Conservation (phyloP, 2,888 invertebrate genomes). For the Ernsta delagoae region DNA sequence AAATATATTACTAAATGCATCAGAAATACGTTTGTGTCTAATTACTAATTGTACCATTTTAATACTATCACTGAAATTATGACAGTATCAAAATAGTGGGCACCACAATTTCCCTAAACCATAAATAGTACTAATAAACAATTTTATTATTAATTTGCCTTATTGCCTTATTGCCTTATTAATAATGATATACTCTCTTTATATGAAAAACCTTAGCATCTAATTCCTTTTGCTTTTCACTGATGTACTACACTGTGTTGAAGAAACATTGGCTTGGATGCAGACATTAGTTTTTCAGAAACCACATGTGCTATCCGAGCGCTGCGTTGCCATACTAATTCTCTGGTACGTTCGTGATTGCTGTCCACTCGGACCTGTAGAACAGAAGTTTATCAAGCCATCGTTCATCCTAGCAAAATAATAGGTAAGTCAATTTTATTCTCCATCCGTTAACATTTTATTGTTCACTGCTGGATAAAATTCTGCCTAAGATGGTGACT, state of each 20-base stretch:
- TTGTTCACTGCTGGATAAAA: too few relatives aligned
- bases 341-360: conserved; percentile 93
- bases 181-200: not conserved
- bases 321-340: conserved; percentile 93
- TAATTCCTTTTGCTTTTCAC: conserved; percentile 21
- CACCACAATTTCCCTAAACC: conserved; percentile 29
- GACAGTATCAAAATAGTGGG: conserved; percentile 33
- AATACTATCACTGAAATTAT: conserved; percentile 14
- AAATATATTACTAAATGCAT: conserved; percentile 22
- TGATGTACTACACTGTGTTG: conserved; percentile 55
- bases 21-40: conserved; percentile 1
- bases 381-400: not conserved
- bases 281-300: conserved; percentile 89
- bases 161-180: too few relatives aligned
- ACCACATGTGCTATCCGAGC: conserved; percentile 93
- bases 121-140: too few relatives aligned
- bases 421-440: not conserved
- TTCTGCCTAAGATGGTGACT: too few relatives aligned
- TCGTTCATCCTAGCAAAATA: not conserved
- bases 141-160: too few relatives aligned
- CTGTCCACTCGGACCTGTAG: conserved; percentile 92
- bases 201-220: not conserved
- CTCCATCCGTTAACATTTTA: too few relatives aligned
- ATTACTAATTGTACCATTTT: conserved; percentile 30
- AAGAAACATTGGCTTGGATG: conserved; percentile 77